Percentiles rank a stretch among this genome's conserved stretches.
phyloP scores from a whole-genome alignment of 2,113 vertebrate species.

The Caretta caretta region DNA sequence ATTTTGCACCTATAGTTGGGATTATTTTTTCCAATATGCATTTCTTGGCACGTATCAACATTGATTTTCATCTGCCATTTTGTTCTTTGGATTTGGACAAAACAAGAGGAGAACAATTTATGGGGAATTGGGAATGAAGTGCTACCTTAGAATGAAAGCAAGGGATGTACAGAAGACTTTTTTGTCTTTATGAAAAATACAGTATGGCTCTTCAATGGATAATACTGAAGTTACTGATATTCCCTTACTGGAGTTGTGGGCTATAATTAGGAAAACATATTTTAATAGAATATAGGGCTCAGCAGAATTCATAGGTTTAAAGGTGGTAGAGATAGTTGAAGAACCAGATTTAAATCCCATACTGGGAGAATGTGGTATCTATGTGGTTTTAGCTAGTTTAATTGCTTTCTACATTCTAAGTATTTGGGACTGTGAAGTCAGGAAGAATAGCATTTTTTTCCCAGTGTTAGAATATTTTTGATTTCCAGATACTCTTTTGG shows the following conservation, averaged over 20 bases:
- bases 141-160: neutral
- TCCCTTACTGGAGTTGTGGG: fast-evolving
- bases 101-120: neutral
- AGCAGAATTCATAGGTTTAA: fast-evolving
- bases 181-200: neutral
- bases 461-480: fast-evolving
- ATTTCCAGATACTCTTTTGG: neutral
- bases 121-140: neutral
- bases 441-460: neutral
- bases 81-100: neutral
- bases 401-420: neutral
- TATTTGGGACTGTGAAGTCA: neutral
- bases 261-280: fast-evolving
- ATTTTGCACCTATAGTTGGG: neutral
- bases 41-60: neutral
- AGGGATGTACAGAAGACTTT: neutral
- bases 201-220: neutral
- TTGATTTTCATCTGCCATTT: neutral
- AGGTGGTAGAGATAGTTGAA: neutral
- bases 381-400: neutral
- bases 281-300: neutral
- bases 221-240: neutral
- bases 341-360: neutral
- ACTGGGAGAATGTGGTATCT: fast-evolving
- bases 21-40: neutral